Evolutionary conservation across 1,140 invertebrate genomes (phyloP).

Genomic region (Macrosteles quadrilineatus): DNA sequence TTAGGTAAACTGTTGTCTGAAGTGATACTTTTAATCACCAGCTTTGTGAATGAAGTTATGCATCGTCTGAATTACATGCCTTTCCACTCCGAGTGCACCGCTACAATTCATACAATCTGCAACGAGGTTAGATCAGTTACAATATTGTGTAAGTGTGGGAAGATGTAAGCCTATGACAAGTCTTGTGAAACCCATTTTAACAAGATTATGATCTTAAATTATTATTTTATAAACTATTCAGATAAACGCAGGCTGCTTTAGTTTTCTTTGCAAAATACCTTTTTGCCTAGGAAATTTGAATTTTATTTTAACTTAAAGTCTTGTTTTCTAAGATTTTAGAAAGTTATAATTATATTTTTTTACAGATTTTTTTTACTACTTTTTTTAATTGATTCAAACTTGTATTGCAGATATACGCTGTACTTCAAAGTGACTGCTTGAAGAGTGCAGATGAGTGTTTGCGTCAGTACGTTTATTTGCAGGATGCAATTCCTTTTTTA

Average conservation of each 20-base stretch:
- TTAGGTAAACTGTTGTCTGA: neutral
- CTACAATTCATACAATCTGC: neutral
- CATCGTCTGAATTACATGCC: neutral
- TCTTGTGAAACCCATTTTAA: too few relatives aligned
- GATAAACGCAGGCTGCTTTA: too few relatives aligned
- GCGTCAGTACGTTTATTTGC: conserved; percentile 21
- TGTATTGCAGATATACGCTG: conserved; percentile 3
- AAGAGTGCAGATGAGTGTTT: neutral
- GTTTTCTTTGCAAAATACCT: too few relatives aligned
- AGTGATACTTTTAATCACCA: neutral
- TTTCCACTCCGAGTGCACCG: neutral
- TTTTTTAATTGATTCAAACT: neutral
- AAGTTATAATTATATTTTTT: too few relatives aligned
- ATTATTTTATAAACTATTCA: too few relatives aligned
- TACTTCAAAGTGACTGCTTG: neutral
- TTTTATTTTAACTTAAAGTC: too few relatives aligned
- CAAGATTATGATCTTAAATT: too few relatives aligned
- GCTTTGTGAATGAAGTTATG: neutral
- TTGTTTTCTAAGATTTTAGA: too few relatives aligned
- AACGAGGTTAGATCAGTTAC: too few relatives aligned
- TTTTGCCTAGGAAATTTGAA: too few relatives aligned
- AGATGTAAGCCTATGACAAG: too few relatives aligned
- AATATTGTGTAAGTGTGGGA: too few relatives aligned
- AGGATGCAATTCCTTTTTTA: conserved; percentile 9
- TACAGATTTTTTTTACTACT: neutral